Evolutionary conservation across 2,888 invertebrate genomes (phyloP).

Genomic region (Bhutanitis thaidina): DNA sequence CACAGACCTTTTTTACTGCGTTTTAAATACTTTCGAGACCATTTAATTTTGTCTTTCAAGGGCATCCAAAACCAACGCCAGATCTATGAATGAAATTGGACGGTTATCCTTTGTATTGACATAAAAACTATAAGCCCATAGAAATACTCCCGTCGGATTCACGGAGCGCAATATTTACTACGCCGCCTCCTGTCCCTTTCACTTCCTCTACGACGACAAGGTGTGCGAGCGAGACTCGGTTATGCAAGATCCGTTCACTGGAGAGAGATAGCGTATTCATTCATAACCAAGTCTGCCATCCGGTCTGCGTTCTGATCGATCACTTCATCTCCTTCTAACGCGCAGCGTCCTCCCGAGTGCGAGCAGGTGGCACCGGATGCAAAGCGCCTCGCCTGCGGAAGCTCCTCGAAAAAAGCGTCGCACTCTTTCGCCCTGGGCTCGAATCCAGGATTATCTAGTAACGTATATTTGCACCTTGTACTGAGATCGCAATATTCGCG

Average conservation of each 20-base stretch:
- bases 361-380: conserved; percentile 77
- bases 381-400: conserved; percentile 61
- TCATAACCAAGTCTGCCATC: conserved; percentile 78
- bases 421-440: conserved; percentile 42
- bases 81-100: conserved; percentile 64
- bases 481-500: conserved; percentile 42
- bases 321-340: conserved; percentile 77
- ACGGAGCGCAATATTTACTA: conserved; percentile 76
- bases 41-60: conserved; percentile 9
- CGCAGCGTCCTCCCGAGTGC: conserved; percentile 63
- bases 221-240: conserved; percentile 60
- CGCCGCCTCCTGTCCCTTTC: conserved; percentile 76
- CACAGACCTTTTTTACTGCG: no score
- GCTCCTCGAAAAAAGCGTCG: conserved; percentile 59
- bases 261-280: conserved; percentile 72
- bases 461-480: conserved; percentile 31
- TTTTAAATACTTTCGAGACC: no score
- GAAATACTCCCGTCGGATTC: conserved; percentile 61
- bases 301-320: conserved; percentile 72
- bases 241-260: conserved; percentile 38
- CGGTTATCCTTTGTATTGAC: conserved; percentile 53
- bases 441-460: conserved; percentile 30
- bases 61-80: conserved; percentile 7
- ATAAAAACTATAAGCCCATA: conserved; percentile 66
- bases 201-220: conserved; percentile 77